phyloP scores from a whole-genome alignment of 92 coral and sea anemone species.

The Heteractis magnifica region DNA sequence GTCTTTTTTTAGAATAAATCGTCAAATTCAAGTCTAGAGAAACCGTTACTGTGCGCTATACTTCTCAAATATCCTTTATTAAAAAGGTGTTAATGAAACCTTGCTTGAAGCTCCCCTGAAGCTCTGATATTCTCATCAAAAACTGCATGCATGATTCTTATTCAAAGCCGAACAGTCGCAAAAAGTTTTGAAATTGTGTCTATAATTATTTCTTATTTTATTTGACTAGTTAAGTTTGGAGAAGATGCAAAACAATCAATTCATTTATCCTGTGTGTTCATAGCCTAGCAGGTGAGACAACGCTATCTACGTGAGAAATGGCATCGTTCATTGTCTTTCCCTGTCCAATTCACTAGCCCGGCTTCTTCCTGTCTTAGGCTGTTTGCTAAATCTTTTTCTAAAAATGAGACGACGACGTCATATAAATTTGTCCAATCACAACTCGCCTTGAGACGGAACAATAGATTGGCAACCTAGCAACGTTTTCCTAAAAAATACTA shows the following conservation, averaged over 20 bases:
- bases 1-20: background rate
- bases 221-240: background rate
- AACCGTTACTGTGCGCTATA: background rate
- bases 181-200: no score
- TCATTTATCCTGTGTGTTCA: background rate
- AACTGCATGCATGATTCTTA: background rate
- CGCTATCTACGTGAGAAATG: background rate
- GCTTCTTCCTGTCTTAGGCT: background rate
- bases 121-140: background rate
- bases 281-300: background rate
- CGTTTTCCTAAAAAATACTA: background rate
- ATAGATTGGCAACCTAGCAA: constrained; percentile 10
- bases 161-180: no score
- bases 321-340: background rate
- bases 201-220: no score
- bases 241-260: background rate
- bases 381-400: background rate
- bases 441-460: background rate
- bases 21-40: background rate
- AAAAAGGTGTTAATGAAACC: background rate
- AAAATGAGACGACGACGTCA: background rate
- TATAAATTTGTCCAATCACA: constrained; percentile 9
- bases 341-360: background rate
- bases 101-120: background rate
- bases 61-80: background rate